phyloP scores from a whole-genome alignment of 2,888 invertebrate species.

The Drosophila niveifrons region DNA sequence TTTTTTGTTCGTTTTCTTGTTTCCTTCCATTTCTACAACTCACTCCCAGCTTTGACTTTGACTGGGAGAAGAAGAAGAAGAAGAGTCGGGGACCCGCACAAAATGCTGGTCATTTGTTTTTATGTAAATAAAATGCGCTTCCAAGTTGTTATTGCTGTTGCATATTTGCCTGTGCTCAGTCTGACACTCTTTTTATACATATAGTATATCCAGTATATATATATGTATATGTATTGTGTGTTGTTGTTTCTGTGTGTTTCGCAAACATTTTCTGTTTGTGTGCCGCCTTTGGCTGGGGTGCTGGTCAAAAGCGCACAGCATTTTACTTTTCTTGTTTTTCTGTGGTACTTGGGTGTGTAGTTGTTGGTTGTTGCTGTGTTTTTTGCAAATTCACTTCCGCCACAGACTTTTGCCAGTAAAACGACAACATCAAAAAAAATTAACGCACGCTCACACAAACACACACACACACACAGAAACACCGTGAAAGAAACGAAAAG shows the following conservation, averaged over 20 bases:
- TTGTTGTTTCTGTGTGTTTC: slow-evolving; percentile 36
- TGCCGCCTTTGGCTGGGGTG: slow-evolving; percentile 42
- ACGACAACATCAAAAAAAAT: slow-evolving; percentile 45
- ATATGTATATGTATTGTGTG: slow-evolving; percentile 2
- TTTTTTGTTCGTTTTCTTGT: slow-evolving; percentile 11
- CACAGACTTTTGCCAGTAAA: slow-evolving; percentile 57
- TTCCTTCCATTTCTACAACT: slow-evolving; percentile 42
- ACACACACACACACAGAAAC: slow-evolving; percentile 30
- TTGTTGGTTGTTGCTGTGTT: slow-evolving; percentile 40
- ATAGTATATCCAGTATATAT: slow-evolving; percentile 37
- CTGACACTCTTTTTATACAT: slow-evolving; percentile 64
- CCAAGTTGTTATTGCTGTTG: slow-evolving; percentile 49
- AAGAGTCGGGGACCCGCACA: slow-evolving; percentile 64
- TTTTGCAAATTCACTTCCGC: slow-evolving; percentile 79
- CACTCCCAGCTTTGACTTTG: slow-evolving; percentile 50
- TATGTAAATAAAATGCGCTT: slow-evolving; percentile 78
- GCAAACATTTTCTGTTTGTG: slow-evolving; percentile 56
- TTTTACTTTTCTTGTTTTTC: slow-evolving; percentile 50
- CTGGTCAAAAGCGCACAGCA: slow-evolving; percentile 71
- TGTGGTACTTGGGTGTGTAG: slow-evolving; percentile 20
- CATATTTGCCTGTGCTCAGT: slow-evolving; percentile 59
- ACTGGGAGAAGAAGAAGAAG: too few relatives aligned
- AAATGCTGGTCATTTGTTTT: slow-evolving; percentile 80
- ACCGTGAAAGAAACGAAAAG: slow-evolving; percentile 48
- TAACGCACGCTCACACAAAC: slow-evolving; percentile 37